Conservation (phyloP, 2,797 vertebrate species). For the Danio choprae region DNA sequence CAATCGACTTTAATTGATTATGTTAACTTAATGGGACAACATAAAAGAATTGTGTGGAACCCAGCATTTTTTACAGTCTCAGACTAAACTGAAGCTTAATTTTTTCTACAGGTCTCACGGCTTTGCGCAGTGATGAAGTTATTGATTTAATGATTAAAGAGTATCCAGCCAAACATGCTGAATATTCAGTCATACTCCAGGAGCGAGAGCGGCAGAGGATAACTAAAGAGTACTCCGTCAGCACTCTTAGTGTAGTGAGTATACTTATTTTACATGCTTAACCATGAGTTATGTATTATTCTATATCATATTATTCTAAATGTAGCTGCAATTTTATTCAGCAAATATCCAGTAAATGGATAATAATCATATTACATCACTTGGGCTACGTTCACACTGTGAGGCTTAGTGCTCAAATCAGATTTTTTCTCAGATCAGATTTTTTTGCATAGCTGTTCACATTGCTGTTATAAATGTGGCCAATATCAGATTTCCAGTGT, state of each 20-base stretch:
- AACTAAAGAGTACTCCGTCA: conserved; percentile 97
- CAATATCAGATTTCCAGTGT: too few species aligned
- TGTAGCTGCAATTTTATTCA: not conserved
- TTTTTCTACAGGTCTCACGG: conserved; percentile 87
- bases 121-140: conserved; percentile 96
- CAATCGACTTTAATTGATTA: too few species aligned
- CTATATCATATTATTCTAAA: not conserved
- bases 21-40: too few species aligned
- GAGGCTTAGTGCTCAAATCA: too few species aligned
- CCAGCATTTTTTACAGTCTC: too few species aligned
- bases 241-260: conserved; percentile 67
- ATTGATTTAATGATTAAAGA: conserved; percentile 99
- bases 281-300: too few species aligned
- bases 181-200: conserved; percentile 97
- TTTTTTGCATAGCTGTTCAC: too few species aligned
- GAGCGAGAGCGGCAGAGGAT: conserved; percentile 96
- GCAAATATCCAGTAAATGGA: not conserved
- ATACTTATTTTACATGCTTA: not conserved
- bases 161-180: conserved; percentile 94
- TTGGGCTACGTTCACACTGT: too few species aligned
- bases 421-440: too few species aligned
- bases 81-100: not conserved
- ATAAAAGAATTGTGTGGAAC: too few species aligned
- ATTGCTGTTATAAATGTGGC: too few species aligned
- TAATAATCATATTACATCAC: not conserved